Base-by-base conservation (phyloP, 2,113 vertebrate genomes). In the Xenopus borealis region DNA sequence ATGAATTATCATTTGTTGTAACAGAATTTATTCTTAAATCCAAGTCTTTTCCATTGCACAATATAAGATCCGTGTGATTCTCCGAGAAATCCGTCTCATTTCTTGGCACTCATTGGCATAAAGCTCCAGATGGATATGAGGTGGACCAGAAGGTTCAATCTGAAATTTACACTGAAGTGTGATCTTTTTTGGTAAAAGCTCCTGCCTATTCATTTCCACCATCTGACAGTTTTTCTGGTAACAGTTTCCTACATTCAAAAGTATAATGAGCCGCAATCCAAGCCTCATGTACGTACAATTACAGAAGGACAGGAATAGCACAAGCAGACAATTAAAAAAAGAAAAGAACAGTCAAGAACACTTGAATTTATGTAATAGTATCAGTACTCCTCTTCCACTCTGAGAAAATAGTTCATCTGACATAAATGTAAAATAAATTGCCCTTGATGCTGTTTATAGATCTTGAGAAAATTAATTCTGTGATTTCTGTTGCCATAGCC, bases 51-150 rank as follows among this genome's bases (percentile, higher is more conserved):
- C 52, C 17, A 55, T 76, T 61, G 62, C 59, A 76, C 73, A 76
- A 63, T 63, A 76, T 27, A 10, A 50, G 27, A 46, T 69, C 68
- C 66, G 45, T 53, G 27, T 46, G 73, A 69, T 69, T 61, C 20
- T 47, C 65, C 12, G n/a, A 66, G n/a, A 45, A 40, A n/a, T 66
- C 40, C 14, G 44, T 76, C 53, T 76, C 46, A 63, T 62, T 67
- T 76, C 73, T 76, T 76, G 73, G 73, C 73, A 63, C 66, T 62
- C 66, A 76, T 69, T 76, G 73, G 27, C 73, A 76, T 62, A 40
- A 20, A 55, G 66, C 61, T 76, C 58, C 73, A 76, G 73, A 76
- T 76, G 73, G 73, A 76, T 62, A 76, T 63, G 66, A 76, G 46
- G 30, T 76, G 73, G 73, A 61, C 73, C 73, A 76, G 73, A 76